Percentiles rank a stretch among this genome's conserved stretches.
Evolutionary conservation across 2,888 invertebrate species (phyloP).

Genomic region (Catocala nupta): DNA sequence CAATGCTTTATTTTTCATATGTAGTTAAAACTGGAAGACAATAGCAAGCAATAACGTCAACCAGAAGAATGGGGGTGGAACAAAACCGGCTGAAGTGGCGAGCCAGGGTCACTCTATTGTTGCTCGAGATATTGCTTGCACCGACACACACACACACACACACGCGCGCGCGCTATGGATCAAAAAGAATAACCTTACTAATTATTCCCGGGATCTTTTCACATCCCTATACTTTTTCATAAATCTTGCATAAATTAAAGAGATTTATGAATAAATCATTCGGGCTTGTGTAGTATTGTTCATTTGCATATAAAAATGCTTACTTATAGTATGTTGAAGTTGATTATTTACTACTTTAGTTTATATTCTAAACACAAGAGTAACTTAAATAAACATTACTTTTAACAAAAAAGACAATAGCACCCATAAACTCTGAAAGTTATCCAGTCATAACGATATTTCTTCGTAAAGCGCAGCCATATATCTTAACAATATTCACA

Average conservation of each 20-base stretch:
- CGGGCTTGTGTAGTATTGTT: no score
- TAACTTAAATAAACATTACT: no score
- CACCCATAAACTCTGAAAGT: no score
- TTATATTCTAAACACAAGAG: no score
- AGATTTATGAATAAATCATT: no score
- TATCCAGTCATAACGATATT: conserved; percentile 1
- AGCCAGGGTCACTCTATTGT: conserved; percentile 63
- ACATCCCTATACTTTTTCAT: no score
- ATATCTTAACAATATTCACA: conserved; percentile 21
- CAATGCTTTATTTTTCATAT: conserved; percentile 69
- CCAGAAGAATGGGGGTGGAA: conserved; percentile 76
- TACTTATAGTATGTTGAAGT: background rate
- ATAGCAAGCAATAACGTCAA: conserved; percentile 76
- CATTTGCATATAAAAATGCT: no score
- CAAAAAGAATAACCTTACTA: conserved; percentile 28
- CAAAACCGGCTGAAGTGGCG: conserved; percentile 80
- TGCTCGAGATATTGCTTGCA: conserved; percentile 49
- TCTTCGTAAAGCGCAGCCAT: conserved; percentile 1
- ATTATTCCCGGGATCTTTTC: conserved; percentile 16
- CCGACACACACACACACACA: conserved; percentile 8
- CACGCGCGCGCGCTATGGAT: conserved; percentile 26
- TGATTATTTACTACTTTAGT: no score
- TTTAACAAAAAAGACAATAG: no score
- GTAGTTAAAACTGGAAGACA: conserved; percentile 65
- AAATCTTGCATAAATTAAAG: no score